Percentiles rank a stretch among this genome's conserved stretches.
Evolutionary conservation across 2,797 vertebrate species (phyloP).

Genomic region (Sebastes itinus): DNA sequence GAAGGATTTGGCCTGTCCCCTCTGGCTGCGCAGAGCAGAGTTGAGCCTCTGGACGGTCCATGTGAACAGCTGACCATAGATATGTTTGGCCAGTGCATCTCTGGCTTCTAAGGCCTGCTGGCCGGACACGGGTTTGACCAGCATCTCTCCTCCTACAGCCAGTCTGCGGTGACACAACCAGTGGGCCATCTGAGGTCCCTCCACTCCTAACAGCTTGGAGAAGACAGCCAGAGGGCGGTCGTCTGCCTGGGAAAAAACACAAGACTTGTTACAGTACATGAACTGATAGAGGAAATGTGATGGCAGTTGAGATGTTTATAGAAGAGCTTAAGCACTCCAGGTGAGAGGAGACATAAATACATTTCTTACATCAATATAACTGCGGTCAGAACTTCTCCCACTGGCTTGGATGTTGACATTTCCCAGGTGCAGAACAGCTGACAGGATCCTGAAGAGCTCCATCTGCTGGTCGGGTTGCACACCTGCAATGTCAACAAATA

Average conservation of each 20-base stretch:
- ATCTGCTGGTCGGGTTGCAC: constrained; percentile 83
- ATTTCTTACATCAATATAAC: constrained; percentile 78
- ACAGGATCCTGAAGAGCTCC: constrained; percentile 84
- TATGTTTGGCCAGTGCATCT: constrained; percentile 84
- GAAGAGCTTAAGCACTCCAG: background rate
- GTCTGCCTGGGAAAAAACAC: constrained; percentile 59
- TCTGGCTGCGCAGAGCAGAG: constrained; percentile 71
- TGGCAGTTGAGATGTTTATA: background rate
- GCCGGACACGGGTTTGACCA: constrained; percentile 81
- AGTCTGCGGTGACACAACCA: constrained; percentile 86
- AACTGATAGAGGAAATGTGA: background rate
- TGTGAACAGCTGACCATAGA: constrained; percentile 82
- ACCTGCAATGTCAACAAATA: constrained; percentile 68
- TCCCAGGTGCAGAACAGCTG: constrained; percentile 85
- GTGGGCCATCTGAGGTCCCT: constrained; percentile 78
- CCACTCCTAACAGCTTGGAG: constrained; percentile 81
- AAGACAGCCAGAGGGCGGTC: constrained; percentile 79
- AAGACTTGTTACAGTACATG: background rate
- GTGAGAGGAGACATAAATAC: background rate
- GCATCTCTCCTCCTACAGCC: constrained; percentile 80
- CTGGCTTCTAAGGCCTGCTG: constrained; percentile 77
- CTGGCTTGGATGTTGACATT: constrained; percentile 77
- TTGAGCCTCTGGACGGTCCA: constrained; percentile 85
- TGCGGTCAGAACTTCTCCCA: constrained; percentile 77
- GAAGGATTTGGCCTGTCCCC: constrained; percentile 65